Evolutionary conservation across 2,797 vertebrate genomes (phyloP), one percentile per base, ranked within the genome.

Genomic region (Notoglanidium macrostoma): DNA sequence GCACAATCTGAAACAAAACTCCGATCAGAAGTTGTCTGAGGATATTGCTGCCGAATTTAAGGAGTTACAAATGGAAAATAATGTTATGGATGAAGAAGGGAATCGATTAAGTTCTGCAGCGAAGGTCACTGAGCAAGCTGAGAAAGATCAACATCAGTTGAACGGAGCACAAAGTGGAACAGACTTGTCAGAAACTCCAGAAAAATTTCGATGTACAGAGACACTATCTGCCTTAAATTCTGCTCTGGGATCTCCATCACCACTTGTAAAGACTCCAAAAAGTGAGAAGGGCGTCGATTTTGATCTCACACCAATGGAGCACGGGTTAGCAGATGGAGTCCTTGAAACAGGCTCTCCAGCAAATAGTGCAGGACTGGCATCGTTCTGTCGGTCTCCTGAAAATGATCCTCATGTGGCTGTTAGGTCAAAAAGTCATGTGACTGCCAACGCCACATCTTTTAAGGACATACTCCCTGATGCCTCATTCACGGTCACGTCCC

Each of bases 401-500:
- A 94, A 95, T 0, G 85, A 92, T 55, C 61, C 40, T 32, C 77
- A 90, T 21, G 19, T 78, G 15, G 67, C 87, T 21, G 90, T 93
- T 76, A 94, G 93, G n/a, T 82, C 91, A n/a, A 93, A 29, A 61
- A 93, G 91, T n/a, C 91, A 85, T 3, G 59, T 91, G 0, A 96
- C 97, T 2, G 93, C 94, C 82, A 91, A 92, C 89, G 92, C 94
- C 0, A 85, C 85, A 8, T 94, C 96, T 0, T 95, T 97, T 74
- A 95, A 92, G 32, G 96, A 97, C 0, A 91, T 93, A 0, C 83
- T 93, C 68, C 95, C 94, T 0, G 97, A 98, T 0, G 95, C 96
- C 7, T 98, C 96, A 0, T 95, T 95, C 8, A 96, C 96, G 0
- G 86, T 97, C 86, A 97, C 97, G 8, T 98, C 97, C 0, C 92